Base-by-base conservation (phyloP, 53 echinoderm and acorn worm genomes). In the Hippasteria phrygiana region DNA sequence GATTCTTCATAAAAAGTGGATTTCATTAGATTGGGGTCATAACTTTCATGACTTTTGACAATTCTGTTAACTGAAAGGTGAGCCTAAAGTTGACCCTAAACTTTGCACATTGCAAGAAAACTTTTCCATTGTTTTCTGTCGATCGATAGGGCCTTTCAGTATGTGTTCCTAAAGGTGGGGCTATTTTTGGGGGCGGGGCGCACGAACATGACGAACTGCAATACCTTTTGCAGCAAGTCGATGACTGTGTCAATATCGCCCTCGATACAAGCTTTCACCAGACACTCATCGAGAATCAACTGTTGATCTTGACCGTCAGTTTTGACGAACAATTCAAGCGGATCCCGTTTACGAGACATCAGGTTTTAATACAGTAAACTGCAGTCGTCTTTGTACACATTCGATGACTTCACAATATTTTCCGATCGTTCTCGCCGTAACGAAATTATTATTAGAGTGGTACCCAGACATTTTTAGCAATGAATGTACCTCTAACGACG, bases 191-290 rank as follows among this genome's bases (percentile, higher is more conserved):
- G n/a, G n/a, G 22, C 8, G 59, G 1, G n/a, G 59, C 8, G 55
- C 55, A 16, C n/a, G 0, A 17, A 6, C 43, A 27, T 5, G 38
- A 28, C 13, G 18, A 4, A 14, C 32, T 26, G 51, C 9, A 20
- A 29, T 64, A 81, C 81, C 65, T 96, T 96, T 88, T 93, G 94
- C 47, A 96, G 55, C 46, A 96, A 73, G 71, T 96, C 96, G 34
- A 96, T 96, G 48, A 92, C 96, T 13, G 75, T 90, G 73, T 96
- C 96, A 16, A 90, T 93, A 62, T 93, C 92, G 54, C 92, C 93
- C 0, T 41, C 87, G 11, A 26, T 75, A 53, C 96, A 93, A 67
- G 90, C 90, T 33, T 88, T 67, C 4, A 91, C 91, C 51, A 96
- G 77, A 9, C 62, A 71, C 83, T 90, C 82, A 47, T 96, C 96